These are phyloP conservation scores for Heliconius melpomene DNA, from an alignment of 1,140 invertebrate species.

Conservation along the genomic window DNA sequence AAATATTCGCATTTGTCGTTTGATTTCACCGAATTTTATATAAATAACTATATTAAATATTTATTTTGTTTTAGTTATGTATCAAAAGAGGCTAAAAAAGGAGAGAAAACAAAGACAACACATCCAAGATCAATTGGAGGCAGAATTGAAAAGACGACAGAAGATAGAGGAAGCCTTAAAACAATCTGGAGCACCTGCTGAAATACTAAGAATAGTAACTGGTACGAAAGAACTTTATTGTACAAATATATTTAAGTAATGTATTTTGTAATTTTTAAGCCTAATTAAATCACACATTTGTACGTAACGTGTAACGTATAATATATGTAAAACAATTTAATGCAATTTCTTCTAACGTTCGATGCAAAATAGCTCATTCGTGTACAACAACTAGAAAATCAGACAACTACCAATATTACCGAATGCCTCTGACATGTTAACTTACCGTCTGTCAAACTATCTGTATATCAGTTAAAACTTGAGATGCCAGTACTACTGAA, in stretches of 20 bases:
- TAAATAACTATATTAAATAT: background rate
- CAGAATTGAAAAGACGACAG: conserved; percentile 88
- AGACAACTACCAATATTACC: conserved; percentile 50
- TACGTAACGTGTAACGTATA: background rate
- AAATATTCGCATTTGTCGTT: too few species aligned
- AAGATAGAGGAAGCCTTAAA: conserved; percentile 91
- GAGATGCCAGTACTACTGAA: conserved; percentile 2
- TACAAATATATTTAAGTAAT: too few species aligned
- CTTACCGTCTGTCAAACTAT: conserved; percentile 78
- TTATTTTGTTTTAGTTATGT: conserved; percentile 86
- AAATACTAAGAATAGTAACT: conserved; percentile 89
- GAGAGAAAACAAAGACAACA: conserved; percentile 90
- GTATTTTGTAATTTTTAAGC: background rate
- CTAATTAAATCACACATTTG: background rate
- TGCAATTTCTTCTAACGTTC: background rate
- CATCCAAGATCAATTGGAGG: conserved; percentile 91
- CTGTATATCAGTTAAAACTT: conserved; percentile 47
- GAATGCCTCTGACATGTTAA: conserved; percentile 78
- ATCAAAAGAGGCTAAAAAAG: conserved; percentile 93
- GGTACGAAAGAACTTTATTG: conserved; percentile 80
- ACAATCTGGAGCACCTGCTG: conserved; percentile 87
- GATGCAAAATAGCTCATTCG: conserved; percentile 9
- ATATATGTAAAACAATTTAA: conserved; percentile 1
- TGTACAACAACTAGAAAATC: conserved; percentile 26
- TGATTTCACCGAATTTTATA: too few species aligned